Conservation (phyloP, 2,888 invertebrate species). For the Thymelicus acteon region DNA sequence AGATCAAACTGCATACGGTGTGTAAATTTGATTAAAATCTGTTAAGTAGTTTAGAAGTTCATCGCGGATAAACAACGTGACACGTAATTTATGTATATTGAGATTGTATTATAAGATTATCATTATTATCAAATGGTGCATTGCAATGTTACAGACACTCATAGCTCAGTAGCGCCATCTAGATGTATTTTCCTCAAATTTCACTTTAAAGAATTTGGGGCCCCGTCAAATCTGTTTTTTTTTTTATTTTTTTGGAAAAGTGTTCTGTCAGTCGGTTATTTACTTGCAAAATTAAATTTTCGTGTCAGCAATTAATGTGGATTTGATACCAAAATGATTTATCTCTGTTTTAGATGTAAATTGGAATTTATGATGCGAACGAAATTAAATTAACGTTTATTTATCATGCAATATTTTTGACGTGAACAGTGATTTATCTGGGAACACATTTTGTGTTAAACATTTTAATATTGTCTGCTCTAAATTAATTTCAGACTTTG, state of each 20-base stretch:
- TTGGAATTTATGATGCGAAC: slow-evolving; percentile 5
- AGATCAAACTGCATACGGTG: too few relatives aligned
- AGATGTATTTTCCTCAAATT: background rate
- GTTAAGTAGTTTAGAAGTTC: too few relatives aligned
- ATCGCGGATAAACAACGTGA: too few relatives aligned
- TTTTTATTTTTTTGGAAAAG: too few relatives aligned
- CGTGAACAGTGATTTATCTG: slow-evolving; percentile 2
- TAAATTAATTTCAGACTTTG: background rate
- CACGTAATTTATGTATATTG: too few relatives aligned
- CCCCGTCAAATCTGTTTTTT: too few relatives aligned
- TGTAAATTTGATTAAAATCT: too few relatives aligned
- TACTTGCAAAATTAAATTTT: background rate
- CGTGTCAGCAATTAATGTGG: background rate
- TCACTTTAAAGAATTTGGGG: too few relatives aligned
- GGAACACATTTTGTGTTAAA: background rate
- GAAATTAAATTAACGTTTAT: background rate
- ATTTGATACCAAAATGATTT: background rate
- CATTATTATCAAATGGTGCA: too few relatives aligned
- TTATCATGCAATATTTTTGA: slow-evolving; percentile 5
- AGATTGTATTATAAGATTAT: too few relatives aligned
- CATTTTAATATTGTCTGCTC: background rate
- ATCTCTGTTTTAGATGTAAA: background rate
- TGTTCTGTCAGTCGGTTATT: too few relatives aligned
- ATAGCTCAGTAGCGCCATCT: background rate
- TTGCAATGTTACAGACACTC: background rate